Evolutionary conservation across 2,888 invertebrate species (phyloP).

Genomic region (Mayetiola destructor): DNA sequence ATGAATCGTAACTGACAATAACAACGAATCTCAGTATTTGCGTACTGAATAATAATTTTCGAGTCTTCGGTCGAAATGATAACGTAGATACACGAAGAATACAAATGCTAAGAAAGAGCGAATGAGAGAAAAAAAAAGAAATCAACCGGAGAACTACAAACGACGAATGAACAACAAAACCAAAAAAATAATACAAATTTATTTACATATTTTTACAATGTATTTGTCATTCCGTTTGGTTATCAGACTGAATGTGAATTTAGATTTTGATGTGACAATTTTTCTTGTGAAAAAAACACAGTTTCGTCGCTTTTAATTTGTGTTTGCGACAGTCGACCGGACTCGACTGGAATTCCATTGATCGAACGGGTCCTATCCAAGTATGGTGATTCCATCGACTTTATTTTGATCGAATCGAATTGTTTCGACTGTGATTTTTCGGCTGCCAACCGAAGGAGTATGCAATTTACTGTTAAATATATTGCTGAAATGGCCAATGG

Average conservation of each 20-base stretch:
- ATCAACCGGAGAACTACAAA: no score
- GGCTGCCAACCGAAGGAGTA: neutral
- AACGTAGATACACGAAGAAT: neutral
- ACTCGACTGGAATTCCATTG: neutral
- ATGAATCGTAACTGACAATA: conserved; percentile 9
- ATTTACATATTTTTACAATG: conserved; percentile 13
- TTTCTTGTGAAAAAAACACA: neutral
- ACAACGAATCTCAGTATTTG: conserved; percentile 2
- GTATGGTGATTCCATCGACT: neutral
- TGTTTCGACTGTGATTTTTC: neutral
- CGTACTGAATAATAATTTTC: conserved; percentile 9
- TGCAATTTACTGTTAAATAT: conserved; percentile 4
- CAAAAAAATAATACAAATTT: neutral
- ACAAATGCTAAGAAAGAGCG: neutral
- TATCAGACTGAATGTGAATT: conserved; percentile 1
- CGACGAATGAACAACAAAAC: neutral
- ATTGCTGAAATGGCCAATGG: neutral
- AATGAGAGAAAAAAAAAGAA: neutral
- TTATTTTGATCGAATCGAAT: neutral
- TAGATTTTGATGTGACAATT: conserved; percentile 2
- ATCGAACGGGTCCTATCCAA: neutral
- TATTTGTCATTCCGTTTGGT: conserved; percentile 3
- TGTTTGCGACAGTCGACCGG: neutral
- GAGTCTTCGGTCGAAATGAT: neutral
- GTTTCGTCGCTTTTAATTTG: neutral